Evolutionary conservation across 2,797 vertebrate species (phyloP).

Genomic region (Pelochelys cantorii): DNA sequence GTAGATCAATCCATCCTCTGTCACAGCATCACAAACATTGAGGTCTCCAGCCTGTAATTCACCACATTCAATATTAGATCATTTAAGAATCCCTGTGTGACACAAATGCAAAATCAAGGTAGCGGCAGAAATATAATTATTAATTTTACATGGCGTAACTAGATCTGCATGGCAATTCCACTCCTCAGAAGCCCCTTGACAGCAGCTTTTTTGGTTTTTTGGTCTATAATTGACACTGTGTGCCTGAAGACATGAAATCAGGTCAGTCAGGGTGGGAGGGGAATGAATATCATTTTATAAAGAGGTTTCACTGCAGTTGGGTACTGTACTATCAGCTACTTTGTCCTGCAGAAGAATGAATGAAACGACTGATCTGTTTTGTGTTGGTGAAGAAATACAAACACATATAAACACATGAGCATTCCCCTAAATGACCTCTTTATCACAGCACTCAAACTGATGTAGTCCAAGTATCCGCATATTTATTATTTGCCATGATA

Average conservation of each 20-base stretch:
- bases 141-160: conserved; percentile 44
- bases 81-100: conserved; percentile 59
- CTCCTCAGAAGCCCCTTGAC: neutral
- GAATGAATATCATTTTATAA: conserved; percentile 1
- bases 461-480: neutral
- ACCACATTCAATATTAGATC: conserved; percentile 56
- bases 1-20: conserved; percentile 24
- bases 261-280: neutral
- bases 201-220: neutral
- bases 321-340: conserved; percentile 25
- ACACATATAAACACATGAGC: conserved; percentile 5
- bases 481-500: conserved; percentile 25
- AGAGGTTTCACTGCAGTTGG: neutral
- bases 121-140: conserved; percentile 31
- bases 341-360: conserved; percentile 7
- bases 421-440: conserved; percentile 18
- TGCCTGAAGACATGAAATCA: conserved; percentile 22
- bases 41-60: conserved; percentile 10
- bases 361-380: neutral
- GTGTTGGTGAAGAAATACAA: neutral
- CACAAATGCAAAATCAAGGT: conserved; percentile 32
- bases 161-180: conserved; percentile 16
- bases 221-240: neutral
- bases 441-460: conserved; percentile 1
- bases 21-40: conserved; percentile 45